Conservation (phyloP, 1,140 invertebrate species). For the Drosophila lacertosa region DNA sequence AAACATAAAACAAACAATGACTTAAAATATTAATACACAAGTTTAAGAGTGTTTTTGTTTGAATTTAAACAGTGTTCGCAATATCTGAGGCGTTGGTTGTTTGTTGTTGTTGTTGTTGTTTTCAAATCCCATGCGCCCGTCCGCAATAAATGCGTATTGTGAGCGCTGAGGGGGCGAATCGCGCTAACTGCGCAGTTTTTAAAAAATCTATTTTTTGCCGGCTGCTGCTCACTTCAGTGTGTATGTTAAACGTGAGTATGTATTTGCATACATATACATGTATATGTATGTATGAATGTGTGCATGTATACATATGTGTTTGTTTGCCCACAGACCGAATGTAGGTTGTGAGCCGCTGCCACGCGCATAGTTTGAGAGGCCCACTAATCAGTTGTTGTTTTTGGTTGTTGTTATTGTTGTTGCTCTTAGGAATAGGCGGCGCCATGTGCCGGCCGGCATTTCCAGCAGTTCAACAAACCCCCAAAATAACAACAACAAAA, state of each 20-base stretch:
- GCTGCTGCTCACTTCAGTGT: conserved; percentile 11
- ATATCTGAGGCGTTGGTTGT: conserved; percentile 17
- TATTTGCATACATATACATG: neutral
- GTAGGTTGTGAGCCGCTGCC: conserved; percentile 42
- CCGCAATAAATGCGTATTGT: conserved; percentile 28
- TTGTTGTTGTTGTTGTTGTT: neutral
- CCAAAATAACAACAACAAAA: conserved; percentile 13
- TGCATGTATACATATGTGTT: conserved; percentile 1
- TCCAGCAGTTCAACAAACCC: conserved; percentile 46
- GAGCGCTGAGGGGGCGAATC: conserved; percentile 37
- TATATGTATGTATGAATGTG: conserved; percentile 12
- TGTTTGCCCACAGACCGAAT: conserved; percentile 23
- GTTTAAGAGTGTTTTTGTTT: neutral
- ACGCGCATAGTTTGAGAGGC: conserved; percentile 30
- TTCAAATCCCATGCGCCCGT: conserved; percentile 18
- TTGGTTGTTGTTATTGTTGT: conserved; percentile 8
- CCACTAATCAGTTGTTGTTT: neutral
- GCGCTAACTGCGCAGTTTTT: conserved; percentile 43
- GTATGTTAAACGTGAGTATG: conserved; percentile 2
- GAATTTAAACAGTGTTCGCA: conserved; percentile 21
- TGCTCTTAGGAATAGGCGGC: conserved; percentile 21
- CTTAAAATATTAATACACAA: neutral
- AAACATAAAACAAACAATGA: conserved; percentile 1
- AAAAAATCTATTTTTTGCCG: conserved; percentile 40
- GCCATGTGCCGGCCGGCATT: conserved; percentile 48